Conservation (phyloP, 1,140 invertebrate species). For the Drosophila simulans region DNA sequence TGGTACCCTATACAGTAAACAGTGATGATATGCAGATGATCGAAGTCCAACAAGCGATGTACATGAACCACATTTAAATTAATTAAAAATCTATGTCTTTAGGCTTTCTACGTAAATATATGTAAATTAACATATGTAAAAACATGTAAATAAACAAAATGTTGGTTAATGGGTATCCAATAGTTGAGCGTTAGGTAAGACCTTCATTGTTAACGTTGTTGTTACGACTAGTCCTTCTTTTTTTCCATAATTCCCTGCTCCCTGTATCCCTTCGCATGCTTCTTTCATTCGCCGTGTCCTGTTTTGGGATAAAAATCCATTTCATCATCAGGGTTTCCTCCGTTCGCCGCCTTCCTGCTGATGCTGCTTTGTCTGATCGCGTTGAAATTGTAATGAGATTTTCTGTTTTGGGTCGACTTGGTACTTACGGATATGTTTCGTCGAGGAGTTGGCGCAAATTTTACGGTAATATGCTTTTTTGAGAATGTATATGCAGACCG, state of each 20-base stretch:
- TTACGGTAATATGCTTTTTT: conserved; percentile 76
- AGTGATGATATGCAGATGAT: not conserved
- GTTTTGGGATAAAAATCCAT: conserved; percentile 83
- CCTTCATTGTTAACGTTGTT: conserved; percentile 51
- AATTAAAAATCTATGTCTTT: too few species aligned
- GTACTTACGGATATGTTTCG: conserved; percentile 9
- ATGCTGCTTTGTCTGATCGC: conserved; percentile 70
- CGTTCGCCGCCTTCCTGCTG: conserved; percentile 18
- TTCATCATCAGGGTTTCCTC: conserved; percentile 77
- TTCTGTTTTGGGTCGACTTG: conserved; percentile 37
- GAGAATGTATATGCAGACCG: conserved; percentile 14
- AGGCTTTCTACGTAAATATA: too few species aligned
- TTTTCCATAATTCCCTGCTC: conserved; percentile 46
- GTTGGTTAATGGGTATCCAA: not conserved
- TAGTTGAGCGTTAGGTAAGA: not conserved
- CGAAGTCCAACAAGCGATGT: too few species aligned
- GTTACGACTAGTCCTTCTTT: conserved; percentile 46
- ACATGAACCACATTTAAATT: too few species aligned
- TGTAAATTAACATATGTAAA: too few species aligned
- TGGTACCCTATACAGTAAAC: conserved; percentile 2
- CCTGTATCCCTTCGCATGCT: conserved; percentile 9
- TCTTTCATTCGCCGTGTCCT: conserved; percentile 52
- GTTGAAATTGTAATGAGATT: conserved; percentile 84
- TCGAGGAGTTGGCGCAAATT: conserved; percentile 72
- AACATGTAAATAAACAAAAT: not conserved